Base-by-base conservation (phyloP, 2,888 invertebrate species). In the Calephelis perditalis region DNA sequence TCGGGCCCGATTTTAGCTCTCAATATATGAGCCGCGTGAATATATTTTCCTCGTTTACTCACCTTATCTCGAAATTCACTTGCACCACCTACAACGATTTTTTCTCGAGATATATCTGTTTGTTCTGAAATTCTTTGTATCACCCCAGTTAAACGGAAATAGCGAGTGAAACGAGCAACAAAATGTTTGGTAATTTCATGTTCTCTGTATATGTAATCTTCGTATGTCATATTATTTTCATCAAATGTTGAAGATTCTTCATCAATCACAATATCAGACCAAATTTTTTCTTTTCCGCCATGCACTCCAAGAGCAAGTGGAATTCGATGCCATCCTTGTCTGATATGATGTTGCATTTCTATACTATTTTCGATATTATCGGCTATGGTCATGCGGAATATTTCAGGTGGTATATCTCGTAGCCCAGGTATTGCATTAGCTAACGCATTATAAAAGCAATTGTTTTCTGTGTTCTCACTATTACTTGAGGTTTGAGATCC, bases 361-460 rank as follows among this genome's bases (percentile, higher is more conserved):
- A 46, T 45, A 36, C 55, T 56, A 55, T 60, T 45, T 46, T 45
- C 36, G 36, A 60, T 46, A 12, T 45, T 35, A 55, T 56, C 55
- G 15, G 59, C 55, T 40, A 60, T 37, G 45, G n/a, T 55, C n/a
- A 6, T 40, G 7, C 55, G 36, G 37, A 60, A 60, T 12, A 55
- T 55, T 45, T 60, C 35, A 15, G 59, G 40, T n/a, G 45, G 45
- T 46, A 60, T 46, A 37, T 60, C 46, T 15, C 37, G 36, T 45
- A 60, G 44, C n/a, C 45, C 55, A 56, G 59, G 59, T 37, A 60
- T 36, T 10, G 15, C 46, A 36, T 36, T 12, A 60, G 11, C 8
- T 12, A 60, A 56, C 15, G 46, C 55, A 15, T 46, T 11, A 56
- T 46, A 60, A n/a, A 60, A 37, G 44, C 59, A 55, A 46, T 60